Evolutionary conservation across 53 echinoderm and acorn worm species (phyloP), one percentile per base, ranked within the genome.

Genomic region (Stichopus horrens): DNA sequence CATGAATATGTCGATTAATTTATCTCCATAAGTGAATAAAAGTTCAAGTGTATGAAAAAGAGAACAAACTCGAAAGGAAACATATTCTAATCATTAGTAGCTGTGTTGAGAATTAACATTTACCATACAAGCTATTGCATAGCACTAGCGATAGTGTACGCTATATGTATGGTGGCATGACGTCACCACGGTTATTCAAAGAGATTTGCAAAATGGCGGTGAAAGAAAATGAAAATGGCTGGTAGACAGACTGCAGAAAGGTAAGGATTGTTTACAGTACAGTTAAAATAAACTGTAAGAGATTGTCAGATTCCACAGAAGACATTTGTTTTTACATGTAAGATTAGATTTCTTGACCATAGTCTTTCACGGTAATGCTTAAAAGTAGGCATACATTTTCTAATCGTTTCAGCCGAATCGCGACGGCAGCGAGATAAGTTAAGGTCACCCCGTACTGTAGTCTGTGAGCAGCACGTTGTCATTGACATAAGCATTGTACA

Each of bases 161-260:
- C 5, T 53, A 16, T 80, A 58, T 81, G 57, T 81, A 58, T 16
- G 21, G 21, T 56, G 3, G 56, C 6, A 79, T 81, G 81, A 81
- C 81, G 81, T 81, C 81, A 81, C 81, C 19, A 37, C 77, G 77
- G 23, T 53, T 77, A 54, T 18, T 81, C 58, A 58, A 81, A 21
- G 9, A 58, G 81, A 81, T 81, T 81, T 54, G 19, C 81, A 81
- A 81, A 81, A 81, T 81, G 81, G 81, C 81, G 81, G 57, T 81
- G 81, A 81, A 54, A 55, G 81, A 81, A 81, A 81, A 21, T 21
- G 57, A 81, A 81, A 81, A 81, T 81, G 81, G 81, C 81, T 81
- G 81, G 81, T 81, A 81, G 81, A 81, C 81, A 81, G 81, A 81
- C 81, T 20, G 10, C 81, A 20, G 81, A 81, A 56, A 81, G 81